Base-by-base conservation (phyloP, 1,140 invertebrate species). In the Whitmania pigra region DNA sequence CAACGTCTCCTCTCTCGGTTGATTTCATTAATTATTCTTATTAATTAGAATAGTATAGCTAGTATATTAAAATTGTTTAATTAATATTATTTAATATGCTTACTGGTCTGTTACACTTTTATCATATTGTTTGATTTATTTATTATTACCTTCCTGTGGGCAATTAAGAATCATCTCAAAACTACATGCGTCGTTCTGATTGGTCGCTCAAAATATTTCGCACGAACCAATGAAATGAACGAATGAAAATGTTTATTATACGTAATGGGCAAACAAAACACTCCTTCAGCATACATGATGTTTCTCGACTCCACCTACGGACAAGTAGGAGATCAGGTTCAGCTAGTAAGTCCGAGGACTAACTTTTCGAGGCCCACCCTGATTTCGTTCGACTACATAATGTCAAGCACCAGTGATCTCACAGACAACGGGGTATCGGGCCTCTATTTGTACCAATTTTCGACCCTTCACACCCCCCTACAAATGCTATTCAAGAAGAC, bases 291-390 rank as follows among this genome's bases (percentile, higher is more conserved):
- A 0, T 49, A 49, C n/a, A 20, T 53, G 53, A 70, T 70, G 69
- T 49, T 70, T 11, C 36, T 70, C 17, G 69, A 70, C 25, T 70
- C 69, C 36, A 70, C 25, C 31, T 49, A 49, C 22, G 69, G 69
- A 27, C 40, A 53, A 54, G 53, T 54, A 3, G 69, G 69, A 18
- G 69, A 70, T 22, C 40, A 70, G 69, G 69, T 70, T 2, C 69
- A 54, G 29, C 29, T 70, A 49, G n/a, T 70, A 7, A 53, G 36
- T 6, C 69, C 69, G 17, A 36, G 40, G 29, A 53, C 36, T 17
- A 70, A 36, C n/a, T 70, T 70, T 49, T 20, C 31, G 4, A n/a
- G 49, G 4, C 18, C 40, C 36, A 70, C 69, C 17, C 11, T 40
- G 18, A 17, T 70, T 15, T 25, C 31, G 5, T 20, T 70, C 31